Evolutionary conservation across 2,113 vertebrate species (phyloP), one percentile per base, ranked within the genome.

Genomic region (Tichodroma muraria): DNA sequence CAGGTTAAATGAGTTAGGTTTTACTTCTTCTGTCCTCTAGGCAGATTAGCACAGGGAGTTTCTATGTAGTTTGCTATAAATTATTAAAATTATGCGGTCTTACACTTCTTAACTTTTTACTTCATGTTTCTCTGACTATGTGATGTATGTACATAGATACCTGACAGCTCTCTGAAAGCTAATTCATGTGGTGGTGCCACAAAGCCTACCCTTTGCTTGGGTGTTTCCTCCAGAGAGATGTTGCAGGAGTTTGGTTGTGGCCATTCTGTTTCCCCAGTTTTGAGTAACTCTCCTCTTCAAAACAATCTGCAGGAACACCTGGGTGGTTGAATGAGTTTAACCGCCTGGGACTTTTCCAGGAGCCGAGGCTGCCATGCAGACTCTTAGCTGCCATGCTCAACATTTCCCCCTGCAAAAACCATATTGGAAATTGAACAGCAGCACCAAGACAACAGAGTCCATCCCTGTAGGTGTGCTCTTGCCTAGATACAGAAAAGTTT

Each of bases 341-440:
- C 40, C 49, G 21, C 57, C 8, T 7, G 28, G 30, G 11, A 1
- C 52, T 86, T 87, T 79, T 53, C 31, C 21, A 8, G 61, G 45
- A 79, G 18, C n/a, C 0, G 0, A 42, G 61, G 75, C 69, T 90
- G 65, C 44, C 17, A 3, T 16, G 24, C 31, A 61, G 49, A 16
- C 44, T 50, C 22, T 57, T 38, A 45, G 45, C 50, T 91, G 59
- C 63, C 33, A 15, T 63, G 75, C 52, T 77, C 42, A 21, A 27
- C 7, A 28, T 31, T 52, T 66, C 44, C 27, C 38, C 0, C 0
- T 30, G 25, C 25, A 20, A 38, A 80, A 88, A 23, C 31, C 9
- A 0, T 15, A 9, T 2, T 1, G 1, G 42, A 0, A 3, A 59
- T 66, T 69, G 59, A 83, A 20, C 22, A 85, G 82, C 47, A 56